Conservation (phyloP, 2,888 invertebrate species). For the Mythimna loreyi region DNA sequence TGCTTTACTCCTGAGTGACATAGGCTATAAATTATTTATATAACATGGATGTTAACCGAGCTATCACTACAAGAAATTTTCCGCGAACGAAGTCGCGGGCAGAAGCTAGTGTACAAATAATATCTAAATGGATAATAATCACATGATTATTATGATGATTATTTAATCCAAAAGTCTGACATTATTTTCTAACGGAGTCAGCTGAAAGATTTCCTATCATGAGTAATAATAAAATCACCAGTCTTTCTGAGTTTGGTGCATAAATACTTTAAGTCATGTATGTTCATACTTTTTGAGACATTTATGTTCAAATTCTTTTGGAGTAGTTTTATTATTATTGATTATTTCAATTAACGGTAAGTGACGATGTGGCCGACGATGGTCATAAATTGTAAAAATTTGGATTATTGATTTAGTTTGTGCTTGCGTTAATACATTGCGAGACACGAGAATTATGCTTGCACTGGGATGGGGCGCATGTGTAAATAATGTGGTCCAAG, state of each 20-base stretch:
- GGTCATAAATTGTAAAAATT: conserved; percentile 8
- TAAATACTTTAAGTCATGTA: neutral
- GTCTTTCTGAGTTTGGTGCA: neutral
- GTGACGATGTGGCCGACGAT: too few species aligned
- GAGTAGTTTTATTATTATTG: neutral
- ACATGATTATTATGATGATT: neutral
- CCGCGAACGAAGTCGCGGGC: too few species aligned
- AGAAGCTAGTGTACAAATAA: conserved; percentile 30
- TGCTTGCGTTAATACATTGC: neutral
- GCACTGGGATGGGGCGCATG: conserved; percentile 3
- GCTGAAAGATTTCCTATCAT: neutral
- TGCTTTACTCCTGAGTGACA: too few species aligned
- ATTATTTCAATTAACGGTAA: too few species aligned
- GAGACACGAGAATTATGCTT: neutral
- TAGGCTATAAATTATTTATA: too few species aligned
- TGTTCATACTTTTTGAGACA: neutral
- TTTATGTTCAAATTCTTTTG: neutral
- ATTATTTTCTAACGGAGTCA: conserved; percentile 9
- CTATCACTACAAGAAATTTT: too few species aligned
- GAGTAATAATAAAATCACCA: neutral
- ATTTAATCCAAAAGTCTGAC: conserved; percentile 1
- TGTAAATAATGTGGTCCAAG: conserved; percentile 43
- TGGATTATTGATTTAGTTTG: conserved; percentile 1
- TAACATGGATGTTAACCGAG: too few species aligned
- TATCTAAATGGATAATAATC: conserved; percentile 10